Conservation (phyloP, 2,888 invertebrate species). For the Eretmocerus hayati region DNA sequence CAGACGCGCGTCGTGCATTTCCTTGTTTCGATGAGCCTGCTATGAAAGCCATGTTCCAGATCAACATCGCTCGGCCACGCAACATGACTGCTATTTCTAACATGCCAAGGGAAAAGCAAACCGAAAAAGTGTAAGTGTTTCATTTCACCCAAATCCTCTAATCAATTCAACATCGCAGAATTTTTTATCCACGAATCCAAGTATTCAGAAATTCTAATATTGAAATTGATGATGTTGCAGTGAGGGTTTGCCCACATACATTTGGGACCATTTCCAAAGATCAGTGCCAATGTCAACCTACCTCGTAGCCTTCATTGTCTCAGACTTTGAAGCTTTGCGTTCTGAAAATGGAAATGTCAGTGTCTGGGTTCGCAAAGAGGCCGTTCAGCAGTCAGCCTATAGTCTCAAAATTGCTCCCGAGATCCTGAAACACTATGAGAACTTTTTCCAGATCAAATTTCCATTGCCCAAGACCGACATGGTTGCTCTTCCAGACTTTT, state of each 20-base stretch:
- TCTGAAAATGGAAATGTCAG: conserved; percentile 16
- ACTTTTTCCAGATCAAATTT: conserved; percentile 45
- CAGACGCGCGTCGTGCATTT: conserved; percentile 74
- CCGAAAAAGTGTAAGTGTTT: conserved; percentile 52
- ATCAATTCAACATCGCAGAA: not conserved
- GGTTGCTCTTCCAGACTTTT: conserved; percentile 54
- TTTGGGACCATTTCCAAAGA: conserved; percentile 70
- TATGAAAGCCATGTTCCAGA: conserved; percentile 70
- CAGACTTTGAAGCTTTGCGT: conserved; percentile 74
- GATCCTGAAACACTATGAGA: conserved; percentile 47
- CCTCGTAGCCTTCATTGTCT: conserved; percentile 75
- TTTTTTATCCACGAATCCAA: too few relatives aligned
- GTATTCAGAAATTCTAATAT: not conserved
- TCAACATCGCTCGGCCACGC: conserved; percentile 64
- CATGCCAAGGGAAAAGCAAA: conserved; percentile 56
- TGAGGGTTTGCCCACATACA: conserved; percentile 54
- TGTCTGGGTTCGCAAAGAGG: conserved; percentile 64
- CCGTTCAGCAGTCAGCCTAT: conserved; percentile 60
- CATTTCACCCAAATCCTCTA: not conserved
- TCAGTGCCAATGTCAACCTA: conserved; percentile 79
- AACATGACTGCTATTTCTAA: conserved; percentile 74
- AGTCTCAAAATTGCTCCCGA: conserved; percentile 49
- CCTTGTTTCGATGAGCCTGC: conserved; percentile 86
- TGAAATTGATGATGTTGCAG: conserved; percentile 47
- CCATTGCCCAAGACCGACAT: conserved; percentile 51